Evolutionary conservation across 2,888 invertebrate genomes (phyloP), one percentile per base, ranked within the genome.

Genomic region (Synergus gifuensis): DNA sequence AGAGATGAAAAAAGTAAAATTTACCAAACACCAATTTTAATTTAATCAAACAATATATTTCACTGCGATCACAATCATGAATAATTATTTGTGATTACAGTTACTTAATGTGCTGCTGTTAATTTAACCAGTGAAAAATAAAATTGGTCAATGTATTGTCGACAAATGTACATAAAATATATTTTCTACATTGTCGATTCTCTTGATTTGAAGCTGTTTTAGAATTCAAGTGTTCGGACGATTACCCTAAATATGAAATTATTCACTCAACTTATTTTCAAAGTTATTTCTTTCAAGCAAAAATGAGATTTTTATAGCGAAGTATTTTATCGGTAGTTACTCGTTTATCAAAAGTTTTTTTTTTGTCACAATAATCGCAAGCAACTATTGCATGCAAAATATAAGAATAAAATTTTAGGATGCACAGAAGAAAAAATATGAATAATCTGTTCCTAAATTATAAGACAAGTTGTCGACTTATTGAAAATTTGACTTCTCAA

Each of bases 361-460:
- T 36, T 36, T 36, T 36, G 36, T 36, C 36, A 83, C 82, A 82
- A 79, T 78, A 79, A 83, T 76, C 79, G 81, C 86, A 88, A 90
- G 87, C 87, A 83, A 85, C 87, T 89, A 88, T 88, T 81, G 83
- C 92, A 91, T 92, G 92, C 91, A 36, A 4, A 36, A 36, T 36
- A 86, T 83, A 83, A 88, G 84, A 86, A 77, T 77, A 86, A 86
- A 76, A 86, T 16, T 22, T 69, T 18, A 49, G 14, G n/a, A 73
- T 73, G 11, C 5, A 60, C 11, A 22, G 22, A 22, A 22, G 11
- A n/a, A 73, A 54, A 44, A 22, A 49, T 46, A 22, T 49, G 2
- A 54, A 54, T n/a, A n/a, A n/a, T 54, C 7, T 2, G 2, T 9
- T 1, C n/a, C n/a, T n/a, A 7, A n/a, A 54, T n/a, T 54, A 54